A percentile compares a stretch with the other conserved stretches of the same genome.
phyloP scores from a whole-genome alignment of 2,888 invertebrate species.

The Trachelus stipa region DNA sequence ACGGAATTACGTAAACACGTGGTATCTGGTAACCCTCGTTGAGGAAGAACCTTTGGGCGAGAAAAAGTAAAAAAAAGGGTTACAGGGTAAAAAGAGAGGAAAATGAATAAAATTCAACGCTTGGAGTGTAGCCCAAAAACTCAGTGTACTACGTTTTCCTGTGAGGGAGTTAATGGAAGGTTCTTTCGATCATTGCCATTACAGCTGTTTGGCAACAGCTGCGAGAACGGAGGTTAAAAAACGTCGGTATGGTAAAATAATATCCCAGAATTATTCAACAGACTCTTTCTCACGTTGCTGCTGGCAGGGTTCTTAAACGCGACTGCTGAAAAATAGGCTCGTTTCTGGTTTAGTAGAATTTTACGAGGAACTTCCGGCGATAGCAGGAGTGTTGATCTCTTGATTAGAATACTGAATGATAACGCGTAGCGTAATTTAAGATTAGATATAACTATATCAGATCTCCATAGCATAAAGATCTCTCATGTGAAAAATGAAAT shows the following conservation, averaged over 20 bases:
- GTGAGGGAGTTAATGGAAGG: background rate
- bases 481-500: background rate
- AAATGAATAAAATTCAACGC: background rate
- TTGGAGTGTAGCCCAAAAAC: background rate
- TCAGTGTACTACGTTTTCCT: background rate
- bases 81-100: background rate
- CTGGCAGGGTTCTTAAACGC: background rate
- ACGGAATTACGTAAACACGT: background rate
- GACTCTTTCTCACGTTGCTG: background rate
- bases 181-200: slow-evolving; percentile 8
- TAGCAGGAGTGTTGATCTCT: background rate
- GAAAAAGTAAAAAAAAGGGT: background rate
- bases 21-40: background rate
- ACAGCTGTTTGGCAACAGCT: slow-evolving; percentile 4
- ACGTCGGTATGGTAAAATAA: background rate
- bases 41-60: background rate
- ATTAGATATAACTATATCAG: background rate
- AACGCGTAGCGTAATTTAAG: background rate
- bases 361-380: background rate
- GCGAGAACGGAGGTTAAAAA: slow-evolving; percentile 2
- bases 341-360: background rate
- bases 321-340: background rate
- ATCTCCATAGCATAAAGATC: background rate
- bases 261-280: slow-evolving; percentile 5
- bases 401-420: background rate